A percentile compares a stretch with the other conserved stretches of the same genome.
These are phyloP conservation scores for Vombatus ursinus DNA, from an alignment of 2,113 vertebrate species.

Conservation along the genomic window DNA sequence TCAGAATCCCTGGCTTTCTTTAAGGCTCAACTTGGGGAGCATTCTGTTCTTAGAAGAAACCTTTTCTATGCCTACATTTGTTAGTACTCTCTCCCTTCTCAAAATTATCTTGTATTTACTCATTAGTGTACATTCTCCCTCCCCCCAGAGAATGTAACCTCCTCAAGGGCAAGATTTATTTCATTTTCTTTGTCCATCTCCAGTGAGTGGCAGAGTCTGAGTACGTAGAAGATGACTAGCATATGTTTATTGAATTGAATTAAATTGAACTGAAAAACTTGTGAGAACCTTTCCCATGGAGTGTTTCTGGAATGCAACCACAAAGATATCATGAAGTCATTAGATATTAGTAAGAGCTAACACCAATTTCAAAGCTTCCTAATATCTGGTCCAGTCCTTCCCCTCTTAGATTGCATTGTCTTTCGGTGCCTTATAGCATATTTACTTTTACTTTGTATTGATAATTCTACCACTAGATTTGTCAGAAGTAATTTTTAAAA, in stretches of 20 bases:
- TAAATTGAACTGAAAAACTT: not conserved
- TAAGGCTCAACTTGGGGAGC: not conserved
- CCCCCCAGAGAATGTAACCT: not conserved
- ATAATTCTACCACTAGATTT: not conserved
- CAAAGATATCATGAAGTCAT: not conserved
- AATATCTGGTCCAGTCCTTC: accelerated
- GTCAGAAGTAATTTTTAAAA: not conserved
- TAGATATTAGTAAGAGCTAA: not conserved
- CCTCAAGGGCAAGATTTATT: not conserved
- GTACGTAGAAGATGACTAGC: not conserved
- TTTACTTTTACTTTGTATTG: not conserved
- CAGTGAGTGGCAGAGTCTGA: not conserved
- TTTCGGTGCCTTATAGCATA: not conserved
- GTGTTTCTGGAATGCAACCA: not conserved
- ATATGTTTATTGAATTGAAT: not conserved
- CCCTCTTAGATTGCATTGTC: not conserved
- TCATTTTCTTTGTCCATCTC: not conserved
- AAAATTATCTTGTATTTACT: not conserved
- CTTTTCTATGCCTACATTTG: not conserved
- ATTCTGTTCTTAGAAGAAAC: accelerated
- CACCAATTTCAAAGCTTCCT: accelerated
- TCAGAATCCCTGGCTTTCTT: not conserved
- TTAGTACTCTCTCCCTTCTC: not conserved
- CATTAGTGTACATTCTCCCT: too few relatives aligned
- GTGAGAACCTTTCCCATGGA: not conserved